Conservation (phyloP, 2,888 invertebrate species). For the Standfussiana lucernea region DNA sequence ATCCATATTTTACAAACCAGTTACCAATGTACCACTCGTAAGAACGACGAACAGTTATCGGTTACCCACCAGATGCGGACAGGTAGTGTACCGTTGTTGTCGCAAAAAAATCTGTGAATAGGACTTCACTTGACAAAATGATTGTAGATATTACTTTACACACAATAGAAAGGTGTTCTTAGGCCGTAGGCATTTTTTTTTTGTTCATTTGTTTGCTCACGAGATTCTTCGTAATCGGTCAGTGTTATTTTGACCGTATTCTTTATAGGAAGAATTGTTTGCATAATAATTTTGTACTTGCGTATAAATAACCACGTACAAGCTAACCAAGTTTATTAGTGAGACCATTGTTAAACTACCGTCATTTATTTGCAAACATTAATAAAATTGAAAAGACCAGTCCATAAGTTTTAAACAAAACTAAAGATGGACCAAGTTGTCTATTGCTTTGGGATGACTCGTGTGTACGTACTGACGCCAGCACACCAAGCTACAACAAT, state of each 20-base stretch:
- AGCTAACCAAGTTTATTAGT: background rate
- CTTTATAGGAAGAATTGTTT: conserved; percentile 6
- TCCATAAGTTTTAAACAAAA: background rate
- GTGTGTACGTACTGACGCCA: no score
- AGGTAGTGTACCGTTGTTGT: conserved; percentile 59
- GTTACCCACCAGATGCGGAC: conserved; percentile 25
- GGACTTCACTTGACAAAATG: conserved; percentile 40
- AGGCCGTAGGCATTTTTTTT: background rate
- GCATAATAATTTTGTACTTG: background rate
- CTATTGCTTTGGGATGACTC: no score
- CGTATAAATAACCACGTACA: background rate
- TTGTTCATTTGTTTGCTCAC: background rate
- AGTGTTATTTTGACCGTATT: conserved; percentile 9
- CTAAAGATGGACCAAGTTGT: no score
- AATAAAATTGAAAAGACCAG: no score
- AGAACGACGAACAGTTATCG: conserved; percentile 36
- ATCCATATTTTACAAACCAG: conserved; percentile 29
- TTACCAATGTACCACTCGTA: conserved; percentile 12
- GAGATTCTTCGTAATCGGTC: conserved; percentile 26
- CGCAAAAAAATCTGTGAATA: conserved; percentile 47
- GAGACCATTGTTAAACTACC: background rate
- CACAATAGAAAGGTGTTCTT: conserved; percentile 49
- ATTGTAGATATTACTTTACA: conserved; percentile 33
- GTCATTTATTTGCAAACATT: background rate
- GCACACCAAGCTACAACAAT: no score